Base-by-base conservation (phyloP, 2,797 vertebrate species). In the Neoniphon sammara region DNA sequence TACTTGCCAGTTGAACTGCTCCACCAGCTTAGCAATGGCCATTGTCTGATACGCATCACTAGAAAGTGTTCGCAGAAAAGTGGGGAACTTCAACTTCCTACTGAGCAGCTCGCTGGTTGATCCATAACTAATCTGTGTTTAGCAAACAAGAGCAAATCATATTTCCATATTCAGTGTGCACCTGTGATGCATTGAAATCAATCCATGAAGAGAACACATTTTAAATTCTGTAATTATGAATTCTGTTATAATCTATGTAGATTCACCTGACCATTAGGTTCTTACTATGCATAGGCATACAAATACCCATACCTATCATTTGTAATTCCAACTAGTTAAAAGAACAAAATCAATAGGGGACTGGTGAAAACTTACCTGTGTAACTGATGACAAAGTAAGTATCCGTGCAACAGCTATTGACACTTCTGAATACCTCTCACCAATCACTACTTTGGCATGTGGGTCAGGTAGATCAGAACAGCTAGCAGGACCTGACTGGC, bases 21-120 rank as follows among this genome's bases (percentile, higher is more conserved):
- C 7, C 68, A 88, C 85, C 69, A 91, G 68, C 34, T 78, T 0
- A 44, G 23, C 66, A 1, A 90, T 91, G 66, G 78, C 90, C 59
- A 25, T 47, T 2, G 85, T 88, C 69, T 91, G 89, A 67, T 78
- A 30, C 49, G 25, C 10, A 47, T 92, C 90, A 42, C 89, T 92
- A 0, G 86, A 31, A 66, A 90, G 61, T 7, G 86, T 88, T 78
- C 87, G 70, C 27, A 91, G 70, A 75, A 92, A 90, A 50, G 84
- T 87, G 44, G 90, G 91, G 64, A 90, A 92, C 79, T 87, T 92
- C 0, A 47, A 10, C 77, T 88, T 92, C 7, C 30, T 71, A 75
- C 88, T 92, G 42, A 92, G 87, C 17, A 76, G 3, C 66, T 81
- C 73, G 2, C 88, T 91, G 0, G 87, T 90, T 0, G 88, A 81